phyloP scores from a whole-genome alignment of 2,888 invertebrate genomes.

The Galeruca laticollis region DNA sequence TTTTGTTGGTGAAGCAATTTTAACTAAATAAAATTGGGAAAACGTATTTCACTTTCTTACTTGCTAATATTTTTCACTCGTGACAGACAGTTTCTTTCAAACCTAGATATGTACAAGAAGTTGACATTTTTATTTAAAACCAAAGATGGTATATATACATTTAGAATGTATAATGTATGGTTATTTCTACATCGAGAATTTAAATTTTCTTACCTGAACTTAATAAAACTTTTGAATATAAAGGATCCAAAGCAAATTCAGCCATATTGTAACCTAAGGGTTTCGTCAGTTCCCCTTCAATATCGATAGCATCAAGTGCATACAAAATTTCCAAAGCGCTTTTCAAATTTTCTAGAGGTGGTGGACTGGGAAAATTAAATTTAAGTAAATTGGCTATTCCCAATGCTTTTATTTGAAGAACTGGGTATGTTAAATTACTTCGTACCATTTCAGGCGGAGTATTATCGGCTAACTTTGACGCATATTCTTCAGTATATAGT shows the following conservation, averaged over 20 bases:
- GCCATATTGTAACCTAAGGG: conserved; percentile 88
- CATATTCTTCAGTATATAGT: conserved; percentile 84
- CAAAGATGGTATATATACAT: too few relatives aligned
- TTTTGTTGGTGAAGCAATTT: too few relatives aligned
- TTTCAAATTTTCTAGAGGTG: conserved; percentile 88
- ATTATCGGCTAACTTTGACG: conserved; percentile 74
- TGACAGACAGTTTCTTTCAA: too few relatives aligned
- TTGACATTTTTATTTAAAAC: too few relatives aligned
- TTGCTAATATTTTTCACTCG: too few relatives aligned
- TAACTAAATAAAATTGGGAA: too few relatives aligned
- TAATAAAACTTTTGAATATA: conserved; percentile 87
- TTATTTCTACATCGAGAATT: background rate
- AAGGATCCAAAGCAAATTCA: conserved; percentile 90
- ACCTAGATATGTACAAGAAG: too few relatives aligned
- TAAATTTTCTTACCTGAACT: conserved; percentile 73
- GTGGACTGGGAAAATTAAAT: conserved; percentile 93
- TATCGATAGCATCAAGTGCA: conserved; percentile 86
- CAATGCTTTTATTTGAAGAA: conserved; percentile 92
- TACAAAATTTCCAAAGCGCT: conserved; percentile 88
- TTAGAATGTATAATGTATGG: too few relatives aligned
- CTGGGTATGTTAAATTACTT: conserved; percentile 84
- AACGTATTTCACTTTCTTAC: too few relatives aligned
- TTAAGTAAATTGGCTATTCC: conserved; percentile 92
- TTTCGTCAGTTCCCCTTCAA: conserved; percentile 80
- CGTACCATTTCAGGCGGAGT: conserved; percentile 95